phyloP scores from a whole-genome alignment of 2,113 vertebrate species.

The Egretta garzetta region DNA sequence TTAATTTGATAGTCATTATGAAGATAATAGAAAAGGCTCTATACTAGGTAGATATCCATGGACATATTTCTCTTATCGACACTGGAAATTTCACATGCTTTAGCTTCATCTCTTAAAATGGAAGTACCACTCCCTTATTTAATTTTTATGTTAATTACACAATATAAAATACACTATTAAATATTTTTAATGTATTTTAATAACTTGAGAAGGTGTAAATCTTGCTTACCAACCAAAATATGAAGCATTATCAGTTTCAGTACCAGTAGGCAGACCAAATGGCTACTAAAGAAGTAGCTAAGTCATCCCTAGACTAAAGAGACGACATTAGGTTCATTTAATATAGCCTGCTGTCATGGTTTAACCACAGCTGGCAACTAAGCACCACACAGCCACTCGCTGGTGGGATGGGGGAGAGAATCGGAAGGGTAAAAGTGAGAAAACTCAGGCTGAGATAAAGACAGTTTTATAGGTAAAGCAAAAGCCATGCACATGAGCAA shows the following conservation, averaged over 20 bases:
- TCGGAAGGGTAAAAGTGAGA: no score
- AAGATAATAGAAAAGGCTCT: neutral
- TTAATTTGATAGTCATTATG: neutral
- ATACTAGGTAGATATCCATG: neutral
- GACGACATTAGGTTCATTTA: neutral
- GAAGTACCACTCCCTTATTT: neutral
- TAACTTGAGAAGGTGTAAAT: neutral
- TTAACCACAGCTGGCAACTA: neutral
- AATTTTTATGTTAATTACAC: neutral
- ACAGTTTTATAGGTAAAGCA: neutral
- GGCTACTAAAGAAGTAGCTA: neutral
- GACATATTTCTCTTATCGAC: neutral
- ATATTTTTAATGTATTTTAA: neutral
- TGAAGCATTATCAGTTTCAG: neutral
- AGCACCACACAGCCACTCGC: neutral
- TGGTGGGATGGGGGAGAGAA: neutral
- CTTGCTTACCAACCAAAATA: neutral
- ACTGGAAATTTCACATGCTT: neutral
- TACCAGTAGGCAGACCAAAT: neutral
- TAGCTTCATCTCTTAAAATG: neutral
- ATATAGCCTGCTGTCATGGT: neutral
- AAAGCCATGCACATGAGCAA: accelerated
- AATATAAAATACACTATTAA: neutral
- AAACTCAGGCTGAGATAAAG: neutral
- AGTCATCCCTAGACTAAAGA: neutral